Conservation (phyloP, 2,113 vertebrate species). For the Conger conger region DNA sequence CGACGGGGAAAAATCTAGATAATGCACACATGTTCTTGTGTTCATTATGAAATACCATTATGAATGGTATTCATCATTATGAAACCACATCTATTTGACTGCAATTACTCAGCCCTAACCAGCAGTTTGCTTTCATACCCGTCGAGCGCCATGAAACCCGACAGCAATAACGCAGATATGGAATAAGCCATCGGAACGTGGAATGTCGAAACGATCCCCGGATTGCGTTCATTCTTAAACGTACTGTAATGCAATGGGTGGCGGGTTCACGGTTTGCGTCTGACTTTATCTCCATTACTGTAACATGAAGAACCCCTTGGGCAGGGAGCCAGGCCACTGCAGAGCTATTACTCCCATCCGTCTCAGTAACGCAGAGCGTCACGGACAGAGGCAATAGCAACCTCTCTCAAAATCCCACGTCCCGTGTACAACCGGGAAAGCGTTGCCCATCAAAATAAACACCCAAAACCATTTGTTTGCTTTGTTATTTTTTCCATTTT, state of each 20-base stretch:
- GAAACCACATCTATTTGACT: background rate
- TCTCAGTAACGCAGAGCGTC: conserved; percentile 12
- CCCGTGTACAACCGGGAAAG: background rate
- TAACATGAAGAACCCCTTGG: background rate
- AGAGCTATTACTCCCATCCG: background rate
- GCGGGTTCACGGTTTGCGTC: background rate
- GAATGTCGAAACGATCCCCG: background rate
- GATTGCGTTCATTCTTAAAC: background rate
- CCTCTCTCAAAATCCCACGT: background rate
- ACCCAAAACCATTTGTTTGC: background rate
- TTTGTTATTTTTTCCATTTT: background rate
- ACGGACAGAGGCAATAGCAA: background rate
- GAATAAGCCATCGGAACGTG: background rate
- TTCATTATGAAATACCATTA: too few species aligned
- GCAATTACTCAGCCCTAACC: background rate
- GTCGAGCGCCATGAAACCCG: background rate
- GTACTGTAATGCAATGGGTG: background rate
- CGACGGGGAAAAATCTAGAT: too few species aligned
- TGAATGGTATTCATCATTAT: too few species aligned
- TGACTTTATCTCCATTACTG: background rate
- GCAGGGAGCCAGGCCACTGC: conserved; percentile 2
- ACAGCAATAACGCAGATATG: background rate
- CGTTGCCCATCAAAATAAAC: background rate
- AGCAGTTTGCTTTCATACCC: background rate
- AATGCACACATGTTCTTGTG: background rate